A percentile compares a stretch with the other conserved stretches of the same genome.
phyloP scores from a whole-genome alignment of 2,113 vertebrate genomes.

The Corynorhinus townsendii region DNA sequence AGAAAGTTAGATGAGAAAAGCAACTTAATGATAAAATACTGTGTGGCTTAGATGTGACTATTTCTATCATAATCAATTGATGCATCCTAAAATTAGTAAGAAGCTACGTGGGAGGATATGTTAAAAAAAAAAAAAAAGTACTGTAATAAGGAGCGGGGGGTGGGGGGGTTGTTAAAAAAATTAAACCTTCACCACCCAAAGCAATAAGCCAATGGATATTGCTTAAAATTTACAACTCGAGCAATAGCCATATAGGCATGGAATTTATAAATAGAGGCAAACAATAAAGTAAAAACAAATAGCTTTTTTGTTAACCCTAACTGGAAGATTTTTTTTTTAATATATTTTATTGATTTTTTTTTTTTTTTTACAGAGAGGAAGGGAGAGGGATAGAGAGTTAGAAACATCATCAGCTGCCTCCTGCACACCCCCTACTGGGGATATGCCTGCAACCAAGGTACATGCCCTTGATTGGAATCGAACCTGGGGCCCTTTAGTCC shows the following conservation, averaged over 20 bases:
- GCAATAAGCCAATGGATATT: neutral
- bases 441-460: too few relatives aligned
- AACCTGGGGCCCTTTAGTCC: too few relatives aligned
- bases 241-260: neutral
- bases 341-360: too few relatives aligned
- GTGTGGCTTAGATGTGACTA: neutral
- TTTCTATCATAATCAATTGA: neutral
- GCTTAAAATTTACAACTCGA: neutral
- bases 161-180: neutral
- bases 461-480: too few relatives aligned
- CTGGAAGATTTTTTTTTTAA: too few relatives aligned
- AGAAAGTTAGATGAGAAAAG: neutral
- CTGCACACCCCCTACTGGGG: too few relatives aligned
- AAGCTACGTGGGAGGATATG: neutral
- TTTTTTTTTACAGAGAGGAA: too few relatives aligned
- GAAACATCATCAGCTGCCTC: too few relatives aligned
- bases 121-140: neutral
- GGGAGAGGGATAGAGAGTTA: too few relatives aligned
- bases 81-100: neutral
- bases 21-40: neutral
- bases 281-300: neutral
- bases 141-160: accelerated
- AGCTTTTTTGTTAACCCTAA: neutral
- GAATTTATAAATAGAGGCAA: neutral
- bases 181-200: neutral